Evolutionary conservation across 2,113 vertebrate genomes (phyloP).

Genomic region (Macaca fascicularis): DNA sequence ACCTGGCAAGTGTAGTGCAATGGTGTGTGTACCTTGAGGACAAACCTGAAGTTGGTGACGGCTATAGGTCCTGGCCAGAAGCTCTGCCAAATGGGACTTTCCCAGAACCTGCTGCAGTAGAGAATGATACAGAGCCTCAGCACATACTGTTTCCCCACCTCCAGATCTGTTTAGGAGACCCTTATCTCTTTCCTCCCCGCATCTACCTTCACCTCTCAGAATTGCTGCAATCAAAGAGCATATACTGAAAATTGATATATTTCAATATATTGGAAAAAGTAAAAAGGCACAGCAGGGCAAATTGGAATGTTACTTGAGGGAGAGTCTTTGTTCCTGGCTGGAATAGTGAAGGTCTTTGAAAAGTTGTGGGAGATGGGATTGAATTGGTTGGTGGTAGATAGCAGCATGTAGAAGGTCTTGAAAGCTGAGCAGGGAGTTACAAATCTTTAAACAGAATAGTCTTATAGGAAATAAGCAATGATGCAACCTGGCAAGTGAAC

Average conservation of each 20-base stretch:
- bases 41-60: neutral
- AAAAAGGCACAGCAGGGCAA: neutral
- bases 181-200: neutral
- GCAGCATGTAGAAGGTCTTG: neutral
- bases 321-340: neutral
- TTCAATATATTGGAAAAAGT: neutral
- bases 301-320: neutral
- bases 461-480: neutral
- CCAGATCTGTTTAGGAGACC: neutral
- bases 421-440: neutral
- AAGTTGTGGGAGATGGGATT: neutral
- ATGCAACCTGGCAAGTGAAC: neutral
- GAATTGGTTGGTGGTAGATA: neutral
- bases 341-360: neutral
- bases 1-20: neutral
- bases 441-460: slow-evolving; percentile 1
- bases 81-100: neutral
- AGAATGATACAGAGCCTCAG: neutral
- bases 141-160: neutral
- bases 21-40: neutral
- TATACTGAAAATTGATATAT: neutral
- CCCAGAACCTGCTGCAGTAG: neutral
- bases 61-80: neutral
- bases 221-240: neutral
- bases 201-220: neutral